These are phyloP conservation scores for Troides aeacus DNA, from an alignment of 2,888 invertebrate species.

Conservation along the genomic window DNA sequence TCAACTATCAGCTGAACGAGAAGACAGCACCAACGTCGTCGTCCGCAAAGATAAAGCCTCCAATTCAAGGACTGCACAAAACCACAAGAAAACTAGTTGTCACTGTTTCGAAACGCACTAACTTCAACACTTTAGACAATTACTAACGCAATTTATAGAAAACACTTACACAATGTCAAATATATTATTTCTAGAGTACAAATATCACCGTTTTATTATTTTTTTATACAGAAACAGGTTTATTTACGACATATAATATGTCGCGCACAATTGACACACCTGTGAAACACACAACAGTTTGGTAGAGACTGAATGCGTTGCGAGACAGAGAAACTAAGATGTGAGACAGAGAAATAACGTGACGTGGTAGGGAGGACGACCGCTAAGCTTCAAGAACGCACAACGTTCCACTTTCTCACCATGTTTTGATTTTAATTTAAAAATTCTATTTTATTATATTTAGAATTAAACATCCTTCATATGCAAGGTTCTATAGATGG, in stretches of 20 bases:
- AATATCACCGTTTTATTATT: not conserved
- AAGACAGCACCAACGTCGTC: conserved; percentile 48
- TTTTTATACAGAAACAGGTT: conserved; percentile 48
- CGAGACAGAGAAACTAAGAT: conserved; percentile 64
- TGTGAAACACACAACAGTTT: conserved; percentile 59
- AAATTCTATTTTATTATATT: conserved; percentile 27
- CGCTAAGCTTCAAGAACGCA: conserved; percentile 68
- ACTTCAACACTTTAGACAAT: conserved; percentile 44
- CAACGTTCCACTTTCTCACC: conserved; percentile 55
- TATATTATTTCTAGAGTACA: not conserved
- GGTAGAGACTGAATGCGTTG: conserved; percentile 69
- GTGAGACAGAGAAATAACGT: conserved; percentile 60
- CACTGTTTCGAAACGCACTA: conserved; percentile 65
- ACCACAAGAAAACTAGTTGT: conserved; percentile 70
- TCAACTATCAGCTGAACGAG: conserved; percentile 53
- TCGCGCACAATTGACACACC: conserved; percentile 55
- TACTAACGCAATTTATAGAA: conserved; percentile 36
- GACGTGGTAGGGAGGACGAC: conserved; percentile 71
- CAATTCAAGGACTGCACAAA: conserved; percentile 67
- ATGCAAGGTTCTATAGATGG: too few relatives aligned
- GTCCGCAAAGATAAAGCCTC: conserved; percentile 64
- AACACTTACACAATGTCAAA: conserved; percentile 36
- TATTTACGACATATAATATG: conserved; percentile 58
- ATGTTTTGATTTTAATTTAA: conserved; percentile 38
- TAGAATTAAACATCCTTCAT: not conserved